phyloP scores from a whole-genome alignment of 2,113 vertebrate genomes.

The Syngnathoides biaculeatus region DNA sequence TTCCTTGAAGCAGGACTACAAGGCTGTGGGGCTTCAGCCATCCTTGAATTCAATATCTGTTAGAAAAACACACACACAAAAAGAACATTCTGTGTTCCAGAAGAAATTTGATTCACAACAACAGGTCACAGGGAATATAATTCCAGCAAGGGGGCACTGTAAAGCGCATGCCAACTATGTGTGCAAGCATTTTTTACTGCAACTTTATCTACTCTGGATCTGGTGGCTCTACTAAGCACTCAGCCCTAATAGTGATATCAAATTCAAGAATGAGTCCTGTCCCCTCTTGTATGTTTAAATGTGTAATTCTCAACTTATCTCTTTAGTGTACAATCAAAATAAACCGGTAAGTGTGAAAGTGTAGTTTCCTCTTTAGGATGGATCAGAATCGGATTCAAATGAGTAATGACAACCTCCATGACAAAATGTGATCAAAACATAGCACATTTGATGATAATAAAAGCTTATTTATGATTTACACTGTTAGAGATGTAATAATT shows the following conservation, averaged over 20 bases:
- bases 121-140: neutral
- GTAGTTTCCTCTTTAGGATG: neutral
- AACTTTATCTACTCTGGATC: neutral
- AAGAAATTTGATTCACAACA: neutral
- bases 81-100: neutral
- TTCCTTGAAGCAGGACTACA: conserved; percentile 26
- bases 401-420: no score
- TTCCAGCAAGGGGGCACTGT: neutral
- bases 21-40: conserved; percentile 48
- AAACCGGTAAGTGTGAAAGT: neutral
- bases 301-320: neutral
- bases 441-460: neutral
- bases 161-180: neutral
- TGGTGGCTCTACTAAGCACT: neutral
- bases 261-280: neutral
- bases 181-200: no score
- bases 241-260: neutral
- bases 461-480: neutral
- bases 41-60: conserved; percentile 60
- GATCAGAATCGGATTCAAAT: no score
- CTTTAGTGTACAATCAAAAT: neutral
- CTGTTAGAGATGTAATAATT: no score
- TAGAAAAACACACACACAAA: conserved; percentile 10
- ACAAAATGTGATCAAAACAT: neutral
- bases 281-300: neutral